Evolutionary conservation across 2,888 invertebrate species (phyloP).

Genomic region (Lampropteryx suffumata): DNA sequence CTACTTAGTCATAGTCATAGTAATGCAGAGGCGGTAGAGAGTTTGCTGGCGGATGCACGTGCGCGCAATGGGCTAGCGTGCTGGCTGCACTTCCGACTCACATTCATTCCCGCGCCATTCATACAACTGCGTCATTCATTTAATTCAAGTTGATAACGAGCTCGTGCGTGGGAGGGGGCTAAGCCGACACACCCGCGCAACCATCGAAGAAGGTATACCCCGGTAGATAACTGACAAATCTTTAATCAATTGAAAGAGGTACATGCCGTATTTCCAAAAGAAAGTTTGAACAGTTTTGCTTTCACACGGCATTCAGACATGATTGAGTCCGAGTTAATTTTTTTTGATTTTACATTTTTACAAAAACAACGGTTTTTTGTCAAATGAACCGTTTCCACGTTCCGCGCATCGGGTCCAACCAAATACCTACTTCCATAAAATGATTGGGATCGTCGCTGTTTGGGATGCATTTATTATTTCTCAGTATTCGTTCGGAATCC

Average conservation of each 20-base stretch:
- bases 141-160: slow-evolving; percentile 78
- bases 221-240: neutral
- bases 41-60: slow-evolving; percentile 57
- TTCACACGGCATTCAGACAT: no score
- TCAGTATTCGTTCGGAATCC: slow-evolving; percentile 59
- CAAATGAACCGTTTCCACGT: slow-evolving; percentile 52
- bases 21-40: slow-evolving; percentile 14
- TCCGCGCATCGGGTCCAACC: slow-evolving; percentile 43
- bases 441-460: slow-evolving; percentile 64
- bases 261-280: no score
- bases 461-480: slow-evolving; percentile 64
- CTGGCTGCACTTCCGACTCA: slow-evolving; percentile 76
- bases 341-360: no score
- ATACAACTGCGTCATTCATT: slow-evolving; percentile 79
- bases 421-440: slow-evolving; percentile 51
- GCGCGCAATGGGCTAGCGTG: slow-evolving; percentile 68
- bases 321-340: no score
- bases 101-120: slow-evolving; percentile 79
- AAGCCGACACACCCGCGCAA: slow-evolving; percentile 52
- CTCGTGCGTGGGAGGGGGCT: slow-evolving; percentile 60
- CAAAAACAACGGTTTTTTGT: slow-evolving; percentile 33
- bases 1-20: slow-evolving; percentile 1
- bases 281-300: no score
- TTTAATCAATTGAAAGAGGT: neutral
- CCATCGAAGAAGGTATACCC: slow-evolving; percentile 26